Conservation (phyloP, 2,888 invertebrate genomes). For the Archips crataeganus region DNA sequence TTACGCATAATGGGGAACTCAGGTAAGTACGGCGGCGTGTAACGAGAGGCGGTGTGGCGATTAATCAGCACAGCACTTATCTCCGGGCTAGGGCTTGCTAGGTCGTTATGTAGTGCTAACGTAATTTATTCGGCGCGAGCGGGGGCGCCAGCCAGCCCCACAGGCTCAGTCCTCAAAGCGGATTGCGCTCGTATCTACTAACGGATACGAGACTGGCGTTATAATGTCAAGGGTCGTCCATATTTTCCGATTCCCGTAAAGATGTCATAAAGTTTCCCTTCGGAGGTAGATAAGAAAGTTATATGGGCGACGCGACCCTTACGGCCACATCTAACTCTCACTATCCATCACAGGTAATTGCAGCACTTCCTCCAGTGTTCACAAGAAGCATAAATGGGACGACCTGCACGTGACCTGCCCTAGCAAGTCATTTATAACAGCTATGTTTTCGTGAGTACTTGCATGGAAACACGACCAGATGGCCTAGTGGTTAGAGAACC, state of each 20-base stretch:
- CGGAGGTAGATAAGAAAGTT: slow-evolving; percentile 78
- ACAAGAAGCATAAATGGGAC: slow-evolving; percentile 77
- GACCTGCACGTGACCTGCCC: slow-evolving; percentile 75
- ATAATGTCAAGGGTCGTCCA: slow-evolving; percentile 72
- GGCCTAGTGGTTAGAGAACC: too few species aligned
- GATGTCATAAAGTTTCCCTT: slow-evolving; percentile 79
- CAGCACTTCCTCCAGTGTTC: slow-evolving; percentile 76
- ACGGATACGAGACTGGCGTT: slow-evolving; percentile 58
- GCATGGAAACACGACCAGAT: slow-evolving; percentile 25
- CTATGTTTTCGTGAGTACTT: slow-evolving; percentile 53
- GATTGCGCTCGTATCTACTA: slow-evolving; percentile 39
- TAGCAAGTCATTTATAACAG: slow-evolving; percentile 72
- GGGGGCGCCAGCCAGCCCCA: slow-evolving; percentile 5
- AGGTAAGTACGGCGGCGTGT: not conserved
- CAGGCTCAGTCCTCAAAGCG: slow-evolving; percentile 24
- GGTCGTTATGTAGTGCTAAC: slow-evolving; percentile 17
- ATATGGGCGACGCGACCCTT: slow-evolving; percentile 73
- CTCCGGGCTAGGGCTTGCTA: slow-evolving; percentile 4
- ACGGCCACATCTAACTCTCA: slow-evolving; percentile 72
- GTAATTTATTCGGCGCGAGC: slow-evolving; percentile 21
- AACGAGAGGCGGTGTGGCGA: slow-evolving; percentile 1
- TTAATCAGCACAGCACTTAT: slow-evolving; percentile 25
- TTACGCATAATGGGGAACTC: not conserved
- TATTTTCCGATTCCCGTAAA: slow-evolving; percentile 79
- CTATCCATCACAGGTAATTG: slow-evolving; percentile 80